Conservation (phyloP, 2,888 invertebrate species). For the Mythimna loreyi region DNA sequence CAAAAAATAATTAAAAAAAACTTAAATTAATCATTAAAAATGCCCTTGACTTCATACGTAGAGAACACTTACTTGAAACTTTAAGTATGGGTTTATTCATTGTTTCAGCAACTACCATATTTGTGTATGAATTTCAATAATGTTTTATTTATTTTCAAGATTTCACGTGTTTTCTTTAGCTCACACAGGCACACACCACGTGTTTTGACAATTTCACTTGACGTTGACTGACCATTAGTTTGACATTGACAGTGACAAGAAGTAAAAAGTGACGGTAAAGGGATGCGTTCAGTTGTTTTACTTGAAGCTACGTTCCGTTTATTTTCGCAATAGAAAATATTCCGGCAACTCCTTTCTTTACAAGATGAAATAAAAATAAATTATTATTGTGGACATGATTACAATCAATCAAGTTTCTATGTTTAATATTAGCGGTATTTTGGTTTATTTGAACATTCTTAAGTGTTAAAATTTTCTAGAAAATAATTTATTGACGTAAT, state of each 20-base stretch:
- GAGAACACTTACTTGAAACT: conserved; percentile 75
- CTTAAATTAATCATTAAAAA: background rate
- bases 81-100: conserved; percentile 81
- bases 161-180: conserved; percentile 51
- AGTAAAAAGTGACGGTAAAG: conserved; percentile 1
- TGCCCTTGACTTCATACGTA: background rate
- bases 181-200: no score
- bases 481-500: background rate
- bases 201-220: no score
- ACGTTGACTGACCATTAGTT: background rate
- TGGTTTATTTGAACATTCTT: background rate
- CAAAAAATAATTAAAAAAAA: background rate
- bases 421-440: background rate
- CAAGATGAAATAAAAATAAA: no score
- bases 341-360: background rate
- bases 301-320: background rate
- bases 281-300: background rate
- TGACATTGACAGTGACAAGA: background rate
- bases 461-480: background rate
- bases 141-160: conserved; percentile 24
- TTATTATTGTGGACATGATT: background rate
- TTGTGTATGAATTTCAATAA: conserved; percentile 5
- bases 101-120: conserved; percentile 76
- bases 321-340: no score
- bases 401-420: background rate